phyloP scores from a whole-genome alignment of 2,888 invertebrate species.

The Tanypteryx hageni region DNA sequence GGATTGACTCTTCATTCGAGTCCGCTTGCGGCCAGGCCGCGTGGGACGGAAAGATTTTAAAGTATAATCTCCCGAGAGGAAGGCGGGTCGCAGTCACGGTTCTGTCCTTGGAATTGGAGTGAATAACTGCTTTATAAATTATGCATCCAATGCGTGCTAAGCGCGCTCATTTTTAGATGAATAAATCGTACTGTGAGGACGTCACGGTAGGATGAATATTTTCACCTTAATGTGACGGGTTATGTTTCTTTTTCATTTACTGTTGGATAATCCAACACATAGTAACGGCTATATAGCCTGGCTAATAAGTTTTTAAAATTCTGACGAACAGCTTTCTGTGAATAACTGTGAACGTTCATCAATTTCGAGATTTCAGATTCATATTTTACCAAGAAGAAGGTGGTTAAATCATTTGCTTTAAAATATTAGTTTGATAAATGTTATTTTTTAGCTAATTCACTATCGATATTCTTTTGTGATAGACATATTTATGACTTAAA shows the following conservation, averaged over 20 bases:
- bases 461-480: too few species aligned
- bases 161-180: background rate
- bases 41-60: background rate
- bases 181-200: background rate
- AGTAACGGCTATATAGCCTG: too few species aligned
- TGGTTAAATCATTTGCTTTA: too few species aligned
- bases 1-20: background rate
- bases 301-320: too few species aligned
- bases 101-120: background rate
- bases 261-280: too few species aligned
- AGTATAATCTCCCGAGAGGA: background rate
- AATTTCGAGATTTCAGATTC: too few species aligned
- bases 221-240: background rate
- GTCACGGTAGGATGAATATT: background rate
- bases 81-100: background rate
- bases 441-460: too few species aligned
- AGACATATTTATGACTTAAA: too few species aligned
- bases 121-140: background rate
- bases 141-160: background rate
- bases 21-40: background rate
- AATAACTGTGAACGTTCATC: too few species aligned
- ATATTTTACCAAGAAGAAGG: too few species aligned
- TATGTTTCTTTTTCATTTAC: background rate
- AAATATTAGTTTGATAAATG: too few species aligned
- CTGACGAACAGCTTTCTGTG: too few species aligned